These are phyloP conservation scores for Mechanitis messenoides DNA, from an alignment of 2,888 invertebrate species.

Conservation along the genomic window DNA sequence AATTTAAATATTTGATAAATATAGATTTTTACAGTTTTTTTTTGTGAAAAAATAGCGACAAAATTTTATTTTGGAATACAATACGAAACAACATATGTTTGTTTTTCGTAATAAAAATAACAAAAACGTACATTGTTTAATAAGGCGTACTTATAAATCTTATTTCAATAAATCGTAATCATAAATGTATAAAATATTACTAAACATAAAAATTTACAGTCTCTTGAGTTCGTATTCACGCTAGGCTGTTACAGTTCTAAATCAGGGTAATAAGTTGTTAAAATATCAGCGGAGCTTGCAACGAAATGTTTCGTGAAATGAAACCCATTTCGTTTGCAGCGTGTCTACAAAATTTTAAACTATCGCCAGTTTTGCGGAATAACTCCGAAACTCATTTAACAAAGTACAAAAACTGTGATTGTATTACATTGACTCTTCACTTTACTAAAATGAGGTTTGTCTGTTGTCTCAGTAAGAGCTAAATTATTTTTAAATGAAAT, in stretches of 20 bases:
- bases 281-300: conserved; percentile 18
- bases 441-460: conserved; percentile 17
- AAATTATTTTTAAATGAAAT: conserved; percentile 1
- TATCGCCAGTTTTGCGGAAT: conserved; percentile 17
- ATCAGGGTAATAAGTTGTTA: conserved; percentile 20
- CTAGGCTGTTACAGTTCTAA: conserved; percentile 10
- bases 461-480: conserved; percentile 6
- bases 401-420: conserved; percentile 24
- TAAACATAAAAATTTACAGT: conserved; percentile 13
- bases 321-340: conserved; percentile 27
- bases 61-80: too few species aligned
- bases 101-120: too few species aligned
- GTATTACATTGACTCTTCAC: conserved; percentile 19
- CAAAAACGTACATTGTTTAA: too few species aligned
- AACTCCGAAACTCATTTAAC: conserved; percentile 25
- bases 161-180: conserved; percentile 1
- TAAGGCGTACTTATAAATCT: conserved; percentile 2
- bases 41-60: too few species aligned
- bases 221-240: conserved; percentile 8
- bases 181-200: conserved; percentile 12
- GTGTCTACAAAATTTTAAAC: conserved; percentile 27
- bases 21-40: too few species aligned
- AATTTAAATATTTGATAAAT: too few species aligned
- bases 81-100: too few species aligned
- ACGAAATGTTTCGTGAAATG: conserved; percentile 25